phyloP scores from a whole-genome alignment of 2,113 vertebrate genomes.

The Penelope pileata region DNA sequence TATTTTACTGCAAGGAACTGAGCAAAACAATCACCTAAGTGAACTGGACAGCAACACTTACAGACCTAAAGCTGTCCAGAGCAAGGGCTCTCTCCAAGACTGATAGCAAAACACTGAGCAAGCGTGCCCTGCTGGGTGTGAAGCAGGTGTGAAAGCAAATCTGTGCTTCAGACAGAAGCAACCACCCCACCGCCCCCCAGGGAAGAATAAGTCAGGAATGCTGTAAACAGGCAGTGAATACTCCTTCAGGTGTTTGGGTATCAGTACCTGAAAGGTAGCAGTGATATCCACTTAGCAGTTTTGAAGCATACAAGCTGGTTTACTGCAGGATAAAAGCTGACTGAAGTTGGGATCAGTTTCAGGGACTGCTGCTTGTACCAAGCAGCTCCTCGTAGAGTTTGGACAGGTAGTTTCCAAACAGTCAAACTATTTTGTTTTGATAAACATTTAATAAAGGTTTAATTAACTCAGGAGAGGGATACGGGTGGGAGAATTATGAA shows the following conservation, averaged over 20 bases:
- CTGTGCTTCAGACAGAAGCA: background rate
- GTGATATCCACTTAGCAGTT: background rate
- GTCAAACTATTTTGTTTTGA: background rate
- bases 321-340: background rate
- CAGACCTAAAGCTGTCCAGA: background rate
- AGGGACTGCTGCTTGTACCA: background rate
- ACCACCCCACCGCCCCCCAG: no score
- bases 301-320: background rate
- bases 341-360: background rate
- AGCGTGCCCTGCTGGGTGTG: background rate
- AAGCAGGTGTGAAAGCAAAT: background rate
- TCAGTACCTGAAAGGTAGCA: no score
- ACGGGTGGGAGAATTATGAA: background rate
- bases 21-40: background rate
- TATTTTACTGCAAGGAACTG: background rate
- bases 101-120: background rate
- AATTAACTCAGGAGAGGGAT: slow-evolving; percentile 16
- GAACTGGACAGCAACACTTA: background rate
- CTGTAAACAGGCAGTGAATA: background rate
- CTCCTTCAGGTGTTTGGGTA: background rate
- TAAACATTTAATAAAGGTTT: slow-evolving; percentile 5
- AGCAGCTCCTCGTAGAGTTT: background rate
- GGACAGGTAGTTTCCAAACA: background rate
- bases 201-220: background rate
- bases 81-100: background rate